phyloP scores from a whole-genome alignment of 1,140 invertebrate genomes.

The Atta cephalotes region DNA sequence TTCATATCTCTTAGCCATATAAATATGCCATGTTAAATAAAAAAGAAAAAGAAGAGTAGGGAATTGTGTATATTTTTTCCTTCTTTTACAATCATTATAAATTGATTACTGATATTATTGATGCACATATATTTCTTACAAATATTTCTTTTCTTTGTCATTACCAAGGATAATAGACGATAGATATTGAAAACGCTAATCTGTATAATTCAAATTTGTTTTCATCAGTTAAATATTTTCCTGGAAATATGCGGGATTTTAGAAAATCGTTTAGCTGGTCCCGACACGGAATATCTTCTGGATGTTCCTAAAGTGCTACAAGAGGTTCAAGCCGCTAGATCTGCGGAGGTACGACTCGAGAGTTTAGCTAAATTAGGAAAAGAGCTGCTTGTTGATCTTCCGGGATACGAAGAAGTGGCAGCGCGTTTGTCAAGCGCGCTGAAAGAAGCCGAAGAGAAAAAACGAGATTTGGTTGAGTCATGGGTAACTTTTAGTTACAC shows the following conservation, averaged over 20 bases:
- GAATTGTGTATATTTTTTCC: background rate
- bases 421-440: constrained; percentile 75
- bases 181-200: background rate
- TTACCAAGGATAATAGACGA: background rate
- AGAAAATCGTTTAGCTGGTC: constrained; percentile 78
- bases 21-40: constrained; percentile 49
- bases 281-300: constrained; percentile 81
- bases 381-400: constrained; percentile 81
- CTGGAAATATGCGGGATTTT: background rate
- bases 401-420: constrained; percentile 79
- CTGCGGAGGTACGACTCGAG: constrained; percentile 80
- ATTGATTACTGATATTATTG: background rate
- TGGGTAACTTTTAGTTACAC: constrained; percentile 84
- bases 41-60: constrained; percentile 65
- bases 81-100: background rate
- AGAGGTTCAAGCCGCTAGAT: constrained; percentile 81
- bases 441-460: constrained; percentile 78
- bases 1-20: background rate
- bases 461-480: constrained; percentile 87
- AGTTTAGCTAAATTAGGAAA: constrained; percentile 80
- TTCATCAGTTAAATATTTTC: background rate
- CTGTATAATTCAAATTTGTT: background rate
- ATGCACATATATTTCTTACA: background rate
- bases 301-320: constrained; percentile 82
- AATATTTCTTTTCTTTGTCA: background rate